Evolutionary conservation across 2,888 invertebrate species (phyloP).

Genomic region (Augochlorella aurata): DNA sequence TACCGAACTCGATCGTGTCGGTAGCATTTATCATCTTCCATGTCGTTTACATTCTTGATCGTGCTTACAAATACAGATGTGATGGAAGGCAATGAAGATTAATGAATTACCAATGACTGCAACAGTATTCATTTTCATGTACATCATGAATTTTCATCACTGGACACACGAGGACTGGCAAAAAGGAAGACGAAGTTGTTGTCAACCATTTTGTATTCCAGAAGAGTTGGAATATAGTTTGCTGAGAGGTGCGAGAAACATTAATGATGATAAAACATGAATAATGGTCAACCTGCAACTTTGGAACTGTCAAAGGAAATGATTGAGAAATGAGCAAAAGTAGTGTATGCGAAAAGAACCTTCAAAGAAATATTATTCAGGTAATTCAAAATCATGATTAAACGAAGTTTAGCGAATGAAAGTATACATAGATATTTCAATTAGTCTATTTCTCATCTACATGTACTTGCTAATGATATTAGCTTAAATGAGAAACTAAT

Average conservation of each 20-base stretch:
- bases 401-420: neutral
- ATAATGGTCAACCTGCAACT: neutral
- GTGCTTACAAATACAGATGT: neutral
- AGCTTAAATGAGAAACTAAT: neutral
- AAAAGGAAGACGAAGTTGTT: neutral
- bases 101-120: conserved; percentile 11
- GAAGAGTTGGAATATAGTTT: neutral
- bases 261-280: neutral
- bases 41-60: neutral
- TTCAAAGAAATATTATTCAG: neutral
- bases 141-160: conserved; percentile 1
- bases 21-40: neutral
- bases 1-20: neutral
- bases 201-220: neutral
- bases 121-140: neutral
- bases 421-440: too few relatives aligned
- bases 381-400: neutral
- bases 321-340: neutral
- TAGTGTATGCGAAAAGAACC: neutral
- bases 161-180: neutral
- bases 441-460: too few relatives aligned
- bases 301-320: neutral
- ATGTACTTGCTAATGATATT: too few relatives aligned
- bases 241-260: neutral
- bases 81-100: conserved; percentile 7